Base-by-base conservation (phyloP, 2,888 invertebrate genomes). In the Epistrophe grossulariae region DNA sequence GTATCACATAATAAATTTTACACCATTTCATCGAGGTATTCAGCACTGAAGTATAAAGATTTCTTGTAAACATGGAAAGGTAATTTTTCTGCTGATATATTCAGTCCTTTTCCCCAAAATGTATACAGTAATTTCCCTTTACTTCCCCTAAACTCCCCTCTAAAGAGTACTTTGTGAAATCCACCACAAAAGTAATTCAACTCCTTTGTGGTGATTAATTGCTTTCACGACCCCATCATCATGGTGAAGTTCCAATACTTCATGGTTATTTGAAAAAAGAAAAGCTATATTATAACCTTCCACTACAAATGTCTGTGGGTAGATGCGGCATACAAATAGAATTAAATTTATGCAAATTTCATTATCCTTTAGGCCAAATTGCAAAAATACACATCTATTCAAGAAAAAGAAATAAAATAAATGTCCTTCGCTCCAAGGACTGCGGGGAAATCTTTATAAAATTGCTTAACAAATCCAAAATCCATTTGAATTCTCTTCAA, bases 281-380 rank as follows among this genome's bases (percentile, higher is more conserved):
- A 68, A 81, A 81, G 77, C 81, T 77, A 55, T 77, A 55, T 55
- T 40, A 35, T n/a, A 72, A 55, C 59, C 38, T 72, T 57, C 71
- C 80, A 71, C 71, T 60, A 17, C 7, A 31, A 35, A 17, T 52
- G 45, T 57, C 28, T 66, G 80, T 84, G 76, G 81, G 81, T 57
- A 62, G 77, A 78, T 72, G 81, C 72, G 76, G 68, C 71, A 81
- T 31, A 31, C 43, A 62, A 62, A 48, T 50, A 31, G 57, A 84
- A 68, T 68, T 66, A 77, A 80, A 80, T 80, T 48, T 35, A 80
- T 76, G 72, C 55, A 85, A 81, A 85, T 81, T 81, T 70, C 52
- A 81, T 85, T 81, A 73, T 48, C 77, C 73, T 72, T 8, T 15
- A 62, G 78, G 52, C 55, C 59, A 81, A 72, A 85, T 72, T 55